Evolutionary conservation across 2,113 vertebrate genomes (phyloP).

Genomic region (Laterallus jamaicensis): DNA sequence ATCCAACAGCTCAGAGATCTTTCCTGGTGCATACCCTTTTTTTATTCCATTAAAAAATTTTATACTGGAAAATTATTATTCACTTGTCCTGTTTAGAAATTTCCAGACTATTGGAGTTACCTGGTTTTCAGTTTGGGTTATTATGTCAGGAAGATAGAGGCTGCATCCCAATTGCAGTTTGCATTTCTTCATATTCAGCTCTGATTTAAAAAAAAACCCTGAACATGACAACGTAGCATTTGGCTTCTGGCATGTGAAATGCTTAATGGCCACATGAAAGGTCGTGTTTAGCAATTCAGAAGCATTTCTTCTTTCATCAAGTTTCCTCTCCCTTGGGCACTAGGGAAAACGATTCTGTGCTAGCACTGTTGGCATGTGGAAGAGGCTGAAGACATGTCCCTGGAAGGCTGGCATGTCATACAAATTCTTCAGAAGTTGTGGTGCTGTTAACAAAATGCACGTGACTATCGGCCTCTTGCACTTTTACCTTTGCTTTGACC

Average conservation of each 20-base stretch:
- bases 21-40: not conserved
- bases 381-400: not conserved
- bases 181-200: not conserved
- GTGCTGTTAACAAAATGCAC: not conserved
- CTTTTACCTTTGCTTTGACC: not conserved
- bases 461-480: not conserved
- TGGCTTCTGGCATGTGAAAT: not conserved
- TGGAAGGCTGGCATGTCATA: not conserved
- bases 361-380: not conserved
- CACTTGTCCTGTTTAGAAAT: not conserved
- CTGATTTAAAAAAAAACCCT: not conserved
- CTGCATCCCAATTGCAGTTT: not conserved
- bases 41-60: not conserved
- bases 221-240: not conserved
- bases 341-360: not conserved
- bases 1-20: not conserved
- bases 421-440: not conserved
- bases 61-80: not conserved
- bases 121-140: not conserved
- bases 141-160: not conserved
- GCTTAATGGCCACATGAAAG: not conserved
- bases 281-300: not conserved
- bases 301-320: not conserved
- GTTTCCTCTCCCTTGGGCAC: not conserved
- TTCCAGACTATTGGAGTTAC: not conserved